A percentile compares a stretch with the other conserved stretches of the same genome.
These are phyloP conservation scores for Trachelus stipa DNA, from an alignment of 2,888 invertebrate genomes.

Conservation along the genomic window DNA sequence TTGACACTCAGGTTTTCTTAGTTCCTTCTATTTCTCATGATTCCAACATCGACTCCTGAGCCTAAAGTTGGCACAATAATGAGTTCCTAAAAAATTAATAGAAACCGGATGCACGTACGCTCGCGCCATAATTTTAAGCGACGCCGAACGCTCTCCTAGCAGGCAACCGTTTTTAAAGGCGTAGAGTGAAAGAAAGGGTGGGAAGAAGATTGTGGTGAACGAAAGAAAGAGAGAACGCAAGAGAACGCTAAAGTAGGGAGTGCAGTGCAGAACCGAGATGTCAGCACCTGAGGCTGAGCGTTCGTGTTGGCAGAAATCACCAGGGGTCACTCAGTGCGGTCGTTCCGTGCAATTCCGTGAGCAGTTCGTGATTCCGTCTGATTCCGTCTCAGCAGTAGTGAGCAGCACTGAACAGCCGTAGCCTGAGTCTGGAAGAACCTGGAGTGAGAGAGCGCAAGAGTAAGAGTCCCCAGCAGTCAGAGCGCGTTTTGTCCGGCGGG, in stretches of 20 bases:
- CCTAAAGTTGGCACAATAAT: too few relatives aligned
- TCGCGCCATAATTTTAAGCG: too few relatives aligned
- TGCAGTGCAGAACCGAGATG: constrained; percentile 27
- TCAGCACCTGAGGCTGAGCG: constrained; percentile 35
- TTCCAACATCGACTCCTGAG: too few relatives aligned
- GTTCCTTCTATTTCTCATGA: too few relatives aligned
- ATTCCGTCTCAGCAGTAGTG: constrained; percentile 1
- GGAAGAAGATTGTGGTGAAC: background rate
- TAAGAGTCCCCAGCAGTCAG: background rate
- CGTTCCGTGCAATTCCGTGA: constrained; percentile 20
- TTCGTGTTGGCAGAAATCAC: constrained; percentile 32
- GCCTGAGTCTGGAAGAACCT: constrained; percentile 1
- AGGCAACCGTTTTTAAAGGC: too few relatives aligned
- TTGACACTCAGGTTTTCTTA: too few relatives aligned
- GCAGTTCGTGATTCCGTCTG: constrained; percentile 20
- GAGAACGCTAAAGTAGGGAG: background rate
- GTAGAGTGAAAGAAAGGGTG: background rate
- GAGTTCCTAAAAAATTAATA: too few relatives aligned
- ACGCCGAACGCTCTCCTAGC: too few relatives aligned
- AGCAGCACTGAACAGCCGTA: too few relatives aligned
- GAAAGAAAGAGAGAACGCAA: constrained; percentile 10
- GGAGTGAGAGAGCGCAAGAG: constrained; percentile 5
- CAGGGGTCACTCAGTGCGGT: constrained; percentile 22
- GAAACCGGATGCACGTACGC: too few relatives aligned
- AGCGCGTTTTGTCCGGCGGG: constrained; percentile 7